Evolutionary conservation across 2,113 vertebrate species (phyloP).

Genomic region (Procavia capensis): DNA sequence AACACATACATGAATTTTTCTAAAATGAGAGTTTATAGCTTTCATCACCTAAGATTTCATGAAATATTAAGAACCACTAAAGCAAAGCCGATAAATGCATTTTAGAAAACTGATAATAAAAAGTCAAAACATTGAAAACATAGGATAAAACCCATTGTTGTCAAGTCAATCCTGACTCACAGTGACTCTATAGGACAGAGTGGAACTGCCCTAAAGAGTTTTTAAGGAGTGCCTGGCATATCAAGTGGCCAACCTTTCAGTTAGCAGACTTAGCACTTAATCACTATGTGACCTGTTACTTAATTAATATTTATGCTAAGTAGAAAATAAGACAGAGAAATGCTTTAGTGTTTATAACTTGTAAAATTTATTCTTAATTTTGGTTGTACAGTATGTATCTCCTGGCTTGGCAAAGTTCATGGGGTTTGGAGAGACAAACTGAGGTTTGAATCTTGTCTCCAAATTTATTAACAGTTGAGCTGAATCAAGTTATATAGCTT

Average conservation of each 20-base stretch:
- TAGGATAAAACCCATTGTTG: too few relatives aligned
- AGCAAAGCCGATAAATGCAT: neutral
- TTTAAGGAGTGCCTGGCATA: too few relatives aligned
- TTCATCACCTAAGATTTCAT: neutral
- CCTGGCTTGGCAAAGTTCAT: neutral
- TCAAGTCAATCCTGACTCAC: too few relatives aligned
- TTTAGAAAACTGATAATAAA: neutral
- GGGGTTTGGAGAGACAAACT: neutral
- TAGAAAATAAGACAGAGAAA: neutral
- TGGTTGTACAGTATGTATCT: neutral
- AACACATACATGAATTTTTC: neutral
- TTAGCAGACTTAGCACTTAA: too few relatives aligned
- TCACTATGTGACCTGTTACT: too few relatives aligned
- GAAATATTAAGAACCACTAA: neutral
- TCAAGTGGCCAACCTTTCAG: too few relatives aligned
- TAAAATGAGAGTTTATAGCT: neutral
- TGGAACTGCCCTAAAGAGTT: too few relatives aligned
- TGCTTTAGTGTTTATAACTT: neutral
- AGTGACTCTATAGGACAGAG: too few relatives aligned
- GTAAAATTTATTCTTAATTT: neutral
- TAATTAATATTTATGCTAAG: neutral
- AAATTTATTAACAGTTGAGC: neutral
- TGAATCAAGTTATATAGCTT: neutral
- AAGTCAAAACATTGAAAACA: neutral
- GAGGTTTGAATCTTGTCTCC: neutral